Base-by-base conservation (phyloP, 2,113 vertebrate genomes). In the Amphiprion percula region DNA sequence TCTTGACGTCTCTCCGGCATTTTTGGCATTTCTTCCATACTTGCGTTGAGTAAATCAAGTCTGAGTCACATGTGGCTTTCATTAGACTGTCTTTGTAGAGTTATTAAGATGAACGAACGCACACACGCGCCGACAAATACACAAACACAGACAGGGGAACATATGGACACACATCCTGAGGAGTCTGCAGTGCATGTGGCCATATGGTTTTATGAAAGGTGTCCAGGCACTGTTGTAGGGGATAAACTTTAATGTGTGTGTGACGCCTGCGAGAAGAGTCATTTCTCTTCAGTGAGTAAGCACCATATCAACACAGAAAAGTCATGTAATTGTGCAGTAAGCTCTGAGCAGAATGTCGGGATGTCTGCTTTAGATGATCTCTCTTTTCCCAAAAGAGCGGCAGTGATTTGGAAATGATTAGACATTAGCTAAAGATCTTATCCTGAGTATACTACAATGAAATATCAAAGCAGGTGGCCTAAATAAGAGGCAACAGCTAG, bases 1-100 rank as follows among this genome's bases (percentile, higher is more conserved):
- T 78, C 60, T 56, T 56, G 24, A 64, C 33, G 61, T 72, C 39
- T 89, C 54, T 68, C 41, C 30, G 53, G 71, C 87, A 92, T 92
- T 77, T 84, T 90, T 92, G 63, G 71, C 84, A 91, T 93, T 85
- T 89, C 69, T 88, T 79, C 73, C 77, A 86, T 91, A 92, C 90
- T 91, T 92, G 60, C 78, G 60, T 74, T 50, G 60, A 68, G 67
- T 75, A 75, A 91, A 76, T 84, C 50, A 52, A 19, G 70, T 61
- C 63, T 86, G 88, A 92, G 77, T 90, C 86, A 83, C 86, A 93
- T 85, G 79, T 92, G 92, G 82, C 80, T 86, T 71, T 64, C 33
- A 90, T 92, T 80, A 87, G 41, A n/a, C 55, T 1, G 55, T 74
- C 86, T 90, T 90, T 86, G 83, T 86, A 69, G 86, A 63, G 80